phyloP scores from a whole-genome alignment of 2,113 vertebrate genomes.

The Herpailurus yagouaroundi region DNA sequence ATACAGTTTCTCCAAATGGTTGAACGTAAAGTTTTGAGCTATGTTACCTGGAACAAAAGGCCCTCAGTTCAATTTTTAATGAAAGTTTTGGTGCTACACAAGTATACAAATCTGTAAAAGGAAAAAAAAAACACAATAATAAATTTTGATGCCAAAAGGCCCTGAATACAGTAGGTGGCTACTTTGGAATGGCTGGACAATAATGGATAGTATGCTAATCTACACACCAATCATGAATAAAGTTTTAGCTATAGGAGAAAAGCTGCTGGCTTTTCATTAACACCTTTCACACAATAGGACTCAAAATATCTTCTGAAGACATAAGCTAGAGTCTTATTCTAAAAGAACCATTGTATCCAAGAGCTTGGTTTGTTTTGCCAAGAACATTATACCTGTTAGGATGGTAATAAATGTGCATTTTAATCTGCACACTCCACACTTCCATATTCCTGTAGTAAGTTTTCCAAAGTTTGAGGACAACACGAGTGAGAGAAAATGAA shows the following conservation, averaged over 20 bases:
- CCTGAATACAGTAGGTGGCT: background rate
- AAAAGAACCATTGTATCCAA: background rate
- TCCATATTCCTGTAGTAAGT: background rate
- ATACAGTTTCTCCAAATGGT: constrained; percentile 46
- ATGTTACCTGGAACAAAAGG: constrained; percentile 51
- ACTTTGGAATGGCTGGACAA: background rate
- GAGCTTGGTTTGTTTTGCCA: background rate
- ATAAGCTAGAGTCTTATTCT: background rate
- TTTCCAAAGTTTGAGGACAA: constrained; percentile 24
- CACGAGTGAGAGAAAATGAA: background rate
- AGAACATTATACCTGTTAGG: background rate
- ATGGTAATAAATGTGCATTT: background rate
- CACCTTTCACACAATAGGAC: background rate
- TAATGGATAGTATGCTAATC: background rate
- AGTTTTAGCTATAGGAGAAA: background rate
- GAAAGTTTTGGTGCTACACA: background rate
- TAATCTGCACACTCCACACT: background rate
- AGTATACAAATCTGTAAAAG: constrained; percentile 21
- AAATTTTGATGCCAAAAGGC: background rate
- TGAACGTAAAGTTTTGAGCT: constrained; percentile 36
- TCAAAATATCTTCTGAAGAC: constrained; percentile 25
- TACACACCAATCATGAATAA: background rate
- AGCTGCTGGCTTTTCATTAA: background rate
- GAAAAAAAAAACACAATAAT: background rate
- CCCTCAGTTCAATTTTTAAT: constrained; percentile 40